Conservation (phyloP, 2,113 vertebrate genomes). For the Hoplias malabaricus region DNA sequence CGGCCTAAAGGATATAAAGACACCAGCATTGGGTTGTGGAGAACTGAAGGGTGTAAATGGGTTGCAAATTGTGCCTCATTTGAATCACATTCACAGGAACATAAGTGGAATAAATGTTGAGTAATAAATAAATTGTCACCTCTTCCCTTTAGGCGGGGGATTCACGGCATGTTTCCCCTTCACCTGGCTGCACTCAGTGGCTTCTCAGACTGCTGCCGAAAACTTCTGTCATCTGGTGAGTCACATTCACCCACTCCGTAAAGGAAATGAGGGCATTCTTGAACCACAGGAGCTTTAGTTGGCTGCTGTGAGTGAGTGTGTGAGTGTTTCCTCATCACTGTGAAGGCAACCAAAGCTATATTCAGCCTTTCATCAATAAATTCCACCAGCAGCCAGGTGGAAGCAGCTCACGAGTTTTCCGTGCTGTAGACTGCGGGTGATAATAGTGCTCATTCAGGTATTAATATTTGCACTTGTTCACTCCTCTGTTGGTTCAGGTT, state of each 20-base stretch:
- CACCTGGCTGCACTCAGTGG: conserved; percentile 97
- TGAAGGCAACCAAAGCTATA: neutral
- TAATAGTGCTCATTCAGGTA: neutral
- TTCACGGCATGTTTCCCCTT: conserved; percentile 98
- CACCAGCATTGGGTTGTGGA: too few species aligned
- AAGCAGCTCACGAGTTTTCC: too few species aligned
- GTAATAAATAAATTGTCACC: neutral
- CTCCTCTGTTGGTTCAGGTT: conserved; percentile 72
- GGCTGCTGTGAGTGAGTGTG: neutral
- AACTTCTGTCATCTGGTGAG: conserved; percentile 93
- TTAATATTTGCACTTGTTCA: neutral
- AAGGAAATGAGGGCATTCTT: neutral
- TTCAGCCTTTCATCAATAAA: neutral
- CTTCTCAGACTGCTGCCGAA: conserved; percentile 97
- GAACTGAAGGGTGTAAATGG: too few species aligned
- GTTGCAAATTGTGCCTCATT: too few species aligned
- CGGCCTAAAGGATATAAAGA: too few species aligned
- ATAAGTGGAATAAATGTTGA: neutral
- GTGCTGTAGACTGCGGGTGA: neutral
- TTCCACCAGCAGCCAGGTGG: neutral
- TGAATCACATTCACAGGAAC: neutral
- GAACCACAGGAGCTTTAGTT: neutral
- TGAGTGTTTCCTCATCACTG: neutral
- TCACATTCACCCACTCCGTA: neutral
- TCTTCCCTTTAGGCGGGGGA: conserved; percentile 80